Percentiles rank a stretch among this genome's conserved stretches.
Evolutionary conservation across 2,113 vertebrate genomes (phyloP).

Genomic region (Eulacestoma nigropectus): DNA sequence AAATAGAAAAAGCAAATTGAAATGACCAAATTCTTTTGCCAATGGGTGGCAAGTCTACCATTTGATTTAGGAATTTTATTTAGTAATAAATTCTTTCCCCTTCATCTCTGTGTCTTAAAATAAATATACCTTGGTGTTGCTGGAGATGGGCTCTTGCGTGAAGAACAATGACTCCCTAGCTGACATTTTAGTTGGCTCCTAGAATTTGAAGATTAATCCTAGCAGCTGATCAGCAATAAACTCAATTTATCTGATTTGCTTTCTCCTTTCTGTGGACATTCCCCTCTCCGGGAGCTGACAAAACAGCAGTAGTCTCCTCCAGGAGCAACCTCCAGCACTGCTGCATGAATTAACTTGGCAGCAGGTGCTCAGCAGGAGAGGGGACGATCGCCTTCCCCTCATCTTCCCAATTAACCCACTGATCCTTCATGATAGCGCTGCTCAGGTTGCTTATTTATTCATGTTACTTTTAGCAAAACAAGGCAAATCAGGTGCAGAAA

Average conservation of each 20-base stretch:
- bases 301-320: not conserved
- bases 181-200: not conserved
- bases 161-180: not conserved
- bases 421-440: not conserved
- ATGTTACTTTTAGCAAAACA: not conserved
- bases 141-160: not conserved
- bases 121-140: not conserved
- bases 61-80: not conserved
- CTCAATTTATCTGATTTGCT: slow-evolving; percentile 5
- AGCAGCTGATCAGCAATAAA: slow-evolving; percentile 15
- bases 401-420: slow-evolving; percentile 45
- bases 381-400: not conserved
- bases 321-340: slow-evolving; percentile 6
- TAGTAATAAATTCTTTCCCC: not conserved
- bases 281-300: not conserved
- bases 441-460: not conserved
- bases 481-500: not conserved
- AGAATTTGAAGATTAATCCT: slow-evolving; percentile 17
- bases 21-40: not conserved
- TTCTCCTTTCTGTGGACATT: slow-evolving; percentile 3
- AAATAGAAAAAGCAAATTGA: not conserved
- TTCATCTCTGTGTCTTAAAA: not conserved
- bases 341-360: slow-evolving; percentile 31
- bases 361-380: slow-evolving; percentile 36
- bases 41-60: not conserved